Evolutionary conservation across 2,113 vertebrate genomes (phyloP).

Genomic region (Saguinus imperator): DNA sequence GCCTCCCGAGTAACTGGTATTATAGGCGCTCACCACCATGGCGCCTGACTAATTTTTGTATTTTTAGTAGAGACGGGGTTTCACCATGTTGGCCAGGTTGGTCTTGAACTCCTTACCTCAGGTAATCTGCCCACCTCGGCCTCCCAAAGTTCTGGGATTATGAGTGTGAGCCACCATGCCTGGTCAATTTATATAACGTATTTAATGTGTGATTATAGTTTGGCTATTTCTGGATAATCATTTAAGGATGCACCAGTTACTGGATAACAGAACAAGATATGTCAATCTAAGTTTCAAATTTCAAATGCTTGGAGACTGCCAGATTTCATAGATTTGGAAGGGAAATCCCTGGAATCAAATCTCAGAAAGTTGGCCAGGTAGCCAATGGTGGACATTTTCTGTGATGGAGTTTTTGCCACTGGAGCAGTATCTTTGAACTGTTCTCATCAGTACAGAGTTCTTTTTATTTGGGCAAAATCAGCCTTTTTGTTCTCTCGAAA

Average conservation of each 20-base stretch:
- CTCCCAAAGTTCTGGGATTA: not conserved
- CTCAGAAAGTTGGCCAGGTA: not conserved
- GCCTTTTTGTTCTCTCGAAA: not conserved
- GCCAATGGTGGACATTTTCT: not conserved
- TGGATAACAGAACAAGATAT: not conserved
- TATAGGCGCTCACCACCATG: not conserved
- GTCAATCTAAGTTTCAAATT: not conserved
- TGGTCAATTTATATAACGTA: not conserved
- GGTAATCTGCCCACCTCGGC: not conserved
- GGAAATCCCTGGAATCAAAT: not conserved
- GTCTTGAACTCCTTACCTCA: not conserved
- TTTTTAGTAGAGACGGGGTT: not conserved
- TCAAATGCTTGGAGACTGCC: not conserved
- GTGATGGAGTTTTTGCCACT: not conserved
- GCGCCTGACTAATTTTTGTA: not conserved
- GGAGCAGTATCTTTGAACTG: not conserved
- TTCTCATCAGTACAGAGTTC: not conserved
- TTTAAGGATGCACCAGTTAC: not conserved
- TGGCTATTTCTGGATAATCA: not conserved
- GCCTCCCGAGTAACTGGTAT: not conserved
- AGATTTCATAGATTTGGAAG: not conserved
- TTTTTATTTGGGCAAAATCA: not conserved
- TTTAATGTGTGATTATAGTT: not conserved
- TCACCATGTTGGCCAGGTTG: not conserved
- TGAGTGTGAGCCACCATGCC: too few species aligned